Conservation (phyloP, 2,797 vertebrate genomes). For the Synanceia verrucosa region DNA sequence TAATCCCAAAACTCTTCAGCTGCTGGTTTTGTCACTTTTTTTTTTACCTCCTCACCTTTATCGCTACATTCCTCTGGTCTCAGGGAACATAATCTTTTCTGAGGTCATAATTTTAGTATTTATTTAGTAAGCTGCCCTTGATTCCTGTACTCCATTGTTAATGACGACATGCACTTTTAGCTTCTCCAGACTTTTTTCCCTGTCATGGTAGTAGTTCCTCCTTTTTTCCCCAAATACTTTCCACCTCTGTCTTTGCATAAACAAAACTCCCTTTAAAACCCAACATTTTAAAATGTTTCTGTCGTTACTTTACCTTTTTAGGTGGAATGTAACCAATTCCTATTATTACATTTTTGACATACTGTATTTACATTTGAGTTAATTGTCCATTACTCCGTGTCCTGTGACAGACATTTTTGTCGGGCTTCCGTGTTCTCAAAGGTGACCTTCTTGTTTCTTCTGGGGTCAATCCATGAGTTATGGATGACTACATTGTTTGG, state of each 20-base stretch:
- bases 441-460: conserved; percentile 92
- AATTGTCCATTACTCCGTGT: conserved; percentile 49
- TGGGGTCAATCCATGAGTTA: conserved; percentile 95
- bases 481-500: conserved; percentile 94
- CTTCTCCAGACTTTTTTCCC: background rate
- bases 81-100: background rate
- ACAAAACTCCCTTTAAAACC: background rate
- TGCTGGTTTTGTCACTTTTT: conserved; percentile 29
- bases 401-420: conserved; percentile 87
- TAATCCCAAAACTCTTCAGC: background rate
- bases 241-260: background rate
- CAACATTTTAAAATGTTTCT: background rate
- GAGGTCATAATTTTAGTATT: conserved; percentile 2
- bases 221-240: background rate
- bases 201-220: background rate
- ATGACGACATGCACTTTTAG: background rate
- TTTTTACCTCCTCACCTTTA: background rate
- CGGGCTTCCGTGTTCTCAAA: conserved; percentile 90
- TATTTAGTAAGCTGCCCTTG: conserved; percentile 8
- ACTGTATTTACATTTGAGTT: conserved; percentile 36
- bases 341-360: conserved; percentile 11
- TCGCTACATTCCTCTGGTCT: background rate
- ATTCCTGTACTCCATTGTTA: background rate
- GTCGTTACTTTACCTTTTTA: background rate
- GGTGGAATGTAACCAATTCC: background rate